Evolutionary conservation across 2,797 vertebrate genomes (phyloP).

Genomic region (Yasuhikotakia modesta): DNA sequence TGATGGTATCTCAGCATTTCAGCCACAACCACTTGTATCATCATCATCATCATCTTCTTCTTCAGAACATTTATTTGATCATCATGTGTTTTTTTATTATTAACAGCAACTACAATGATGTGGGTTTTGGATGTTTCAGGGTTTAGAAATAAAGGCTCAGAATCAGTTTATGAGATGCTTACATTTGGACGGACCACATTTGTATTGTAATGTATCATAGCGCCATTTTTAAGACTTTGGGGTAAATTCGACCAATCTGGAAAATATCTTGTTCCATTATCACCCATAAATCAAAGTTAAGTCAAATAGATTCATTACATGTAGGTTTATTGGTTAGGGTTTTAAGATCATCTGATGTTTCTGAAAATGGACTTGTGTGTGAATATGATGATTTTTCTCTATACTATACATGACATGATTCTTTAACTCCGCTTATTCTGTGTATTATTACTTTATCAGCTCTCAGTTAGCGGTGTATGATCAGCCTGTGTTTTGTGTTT

Average conservation of each 20-base stretch:
- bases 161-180: not conserved
- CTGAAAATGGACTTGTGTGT: not conserved
- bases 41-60: not conserved
- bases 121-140: no score
- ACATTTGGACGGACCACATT: not conserved
- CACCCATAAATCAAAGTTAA: no score
- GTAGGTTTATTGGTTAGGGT: no score
- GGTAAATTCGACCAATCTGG: no score
- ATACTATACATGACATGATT: no score
- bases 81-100: not conserved
- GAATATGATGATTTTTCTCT: not conserved
- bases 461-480: not conserved
- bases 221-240: no score
- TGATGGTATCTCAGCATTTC: conserved; percentile 15
- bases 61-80: not conserved
- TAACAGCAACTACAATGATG: not conserved
- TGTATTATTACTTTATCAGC: not conserved
- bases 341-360: no score
- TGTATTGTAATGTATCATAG: not conserved
- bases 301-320: no score
- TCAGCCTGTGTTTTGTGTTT: conserved; percentile 18
- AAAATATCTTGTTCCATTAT: no score
- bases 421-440: not conserved
- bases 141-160: no score
- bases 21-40: conserved; percentile 2